These are phyloP conservation scores for Tenualosa ilisha DNA, from an alignment of 2,797 vertebrate species.

Conservation along the genomic window DNA sequence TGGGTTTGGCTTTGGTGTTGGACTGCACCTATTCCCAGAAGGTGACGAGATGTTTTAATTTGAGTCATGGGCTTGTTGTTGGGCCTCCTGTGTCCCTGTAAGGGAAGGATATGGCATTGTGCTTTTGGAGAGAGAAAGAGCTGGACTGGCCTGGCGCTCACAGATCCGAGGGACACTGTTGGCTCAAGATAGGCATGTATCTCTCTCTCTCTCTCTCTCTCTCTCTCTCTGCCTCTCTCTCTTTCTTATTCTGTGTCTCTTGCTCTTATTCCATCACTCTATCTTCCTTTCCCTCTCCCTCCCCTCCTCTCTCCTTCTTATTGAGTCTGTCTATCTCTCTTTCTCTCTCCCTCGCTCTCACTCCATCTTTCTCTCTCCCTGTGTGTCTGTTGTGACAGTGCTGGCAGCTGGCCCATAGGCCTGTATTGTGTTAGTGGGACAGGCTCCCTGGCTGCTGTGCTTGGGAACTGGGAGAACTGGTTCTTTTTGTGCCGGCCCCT, in stretches of 20 bases:
- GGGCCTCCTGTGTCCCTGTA: background rate
- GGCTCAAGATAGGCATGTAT: background rate
- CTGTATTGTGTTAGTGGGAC: slow-evolving; percentile 39
- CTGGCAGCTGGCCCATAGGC: slow-evolving; percentile 43
- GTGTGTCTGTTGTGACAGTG: background rate
- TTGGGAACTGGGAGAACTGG: slow-evolving; percentile 22
- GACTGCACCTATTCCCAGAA: background rate
- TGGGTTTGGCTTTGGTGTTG: background rate
- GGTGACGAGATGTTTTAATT: background rate
- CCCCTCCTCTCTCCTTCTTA: background rate
- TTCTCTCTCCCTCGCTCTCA: background rate
- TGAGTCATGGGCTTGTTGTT: background rate
- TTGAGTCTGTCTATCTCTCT: background rate
- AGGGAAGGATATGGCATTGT: slow-evolving; percentile 1
- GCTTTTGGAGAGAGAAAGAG: background rate
- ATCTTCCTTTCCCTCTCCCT: background rate
- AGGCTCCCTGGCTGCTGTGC: slow-evolving; percentile 17
- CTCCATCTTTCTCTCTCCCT: background rate
- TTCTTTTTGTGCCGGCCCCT: background rate
- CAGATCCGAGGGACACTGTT: background rate
- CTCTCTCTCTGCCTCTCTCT: background rate
- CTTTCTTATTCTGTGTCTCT: background rate
- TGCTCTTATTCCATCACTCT: background rate
- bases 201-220: background rate
- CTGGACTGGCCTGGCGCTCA: background rate